Evolutionary conservation across 2,797 vertebrate genomes (phyloP).

Genomic region (Mus spretus): DNA sequence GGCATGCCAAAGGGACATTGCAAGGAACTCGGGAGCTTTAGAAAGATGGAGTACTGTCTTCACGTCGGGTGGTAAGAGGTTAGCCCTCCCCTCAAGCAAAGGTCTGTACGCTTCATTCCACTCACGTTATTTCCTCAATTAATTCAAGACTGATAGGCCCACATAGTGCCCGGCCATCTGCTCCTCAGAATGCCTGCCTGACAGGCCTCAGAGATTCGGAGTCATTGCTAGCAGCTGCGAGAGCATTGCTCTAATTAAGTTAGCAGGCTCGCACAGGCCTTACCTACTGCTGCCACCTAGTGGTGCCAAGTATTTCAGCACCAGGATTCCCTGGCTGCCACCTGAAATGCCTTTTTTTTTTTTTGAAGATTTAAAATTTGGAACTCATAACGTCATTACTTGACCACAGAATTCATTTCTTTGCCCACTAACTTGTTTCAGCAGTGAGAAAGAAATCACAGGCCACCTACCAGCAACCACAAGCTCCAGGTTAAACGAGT

Average conservation of each 20-base stretch:
- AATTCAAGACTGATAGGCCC: constrained; percentile 43
- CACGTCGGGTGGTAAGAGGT: not conserved
- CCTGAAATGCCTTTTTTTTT: not conserved
- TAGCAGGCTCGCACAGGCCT: not conserved
- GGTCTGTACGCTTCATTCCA: not conserved
- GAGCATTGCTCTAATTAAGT: not conserved
- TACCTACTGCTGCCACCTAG: constrained; percentile 53
- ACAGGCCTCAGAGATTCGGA: not conserved
- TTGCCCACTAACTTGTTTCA: not conserved
- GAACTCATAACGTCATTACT: not conserved
- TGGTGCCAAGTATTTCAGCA: not conserved
- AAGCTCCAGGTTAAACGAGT: constrained; percentile 98
- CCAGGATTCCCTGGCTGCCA: not conserved
- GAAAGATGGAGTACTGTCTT: not conserved
- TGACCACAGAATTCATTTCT: not conserved
- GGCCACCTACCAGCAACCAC: constrained; percentile 94
- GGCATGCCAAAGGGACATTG: not conserved
- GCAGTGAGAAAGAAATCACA: not conserved
- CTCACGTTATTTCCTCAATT: constrained; percentile 47
- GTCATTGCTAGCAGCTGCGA: not conserved
- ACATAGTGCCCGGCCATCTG: constrained; percentile 69
- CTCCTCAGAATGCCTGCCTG: constrained; percentile 38
- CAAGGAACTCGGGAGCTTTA: not conserved
- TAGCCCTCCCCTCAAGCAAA: constrained; percentile 7
- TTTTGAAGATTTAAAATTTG: not conserved